phyloP scores from a whole-genome alignment of 2,113 vertebrate genomes.

The Tragelaphus strepsiceros region DNA sequence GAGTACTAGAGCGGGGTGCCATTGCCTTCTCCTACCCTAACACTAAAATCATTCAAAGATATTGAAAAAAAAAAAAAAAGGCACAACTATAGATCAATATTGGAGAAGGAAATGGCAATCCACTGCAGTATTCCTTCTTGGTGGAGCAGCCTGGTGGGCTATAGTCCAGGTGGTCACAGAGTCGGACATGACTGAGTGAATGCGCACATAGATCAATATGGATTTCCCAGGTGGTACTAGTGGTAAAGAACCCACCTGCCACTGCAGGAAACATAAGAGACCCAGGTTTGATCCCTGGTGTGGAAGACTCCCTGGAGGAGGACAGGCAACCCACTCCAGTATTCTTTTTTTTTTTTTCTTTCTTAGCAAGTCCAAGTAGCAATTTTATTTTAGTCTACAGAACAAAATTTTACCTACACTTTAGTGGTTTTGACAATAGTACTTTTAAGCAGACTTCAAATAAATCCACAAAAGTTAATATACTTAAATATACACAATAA shows the following conservation, averaged over 20 bases:
- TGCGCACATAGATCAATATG: background rate
- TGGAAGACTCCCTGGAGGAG: background rate
- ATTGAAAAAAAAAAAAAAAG: background rate
- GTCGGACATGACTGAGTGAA: background rate
- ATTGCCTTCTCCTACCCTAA: background rate
- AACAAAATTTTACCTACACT: conserved; percentile 56
- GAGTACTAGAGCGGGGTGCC: no score
- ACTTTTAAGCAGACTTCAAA: conserved; percentile 69
- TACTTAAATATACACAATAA: conserved; percentile 69
- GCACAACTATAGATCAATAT: background rate
- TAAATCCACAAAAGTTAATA: conserved; percentile 72
- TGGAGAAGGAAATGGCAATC: background rate
- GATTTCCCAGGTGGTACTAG: background rate
- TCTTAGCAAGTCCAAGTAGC: conserved; percentile 44
- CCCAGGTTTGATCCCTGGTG: background rate
- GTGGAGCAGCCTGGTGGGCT: background rate
- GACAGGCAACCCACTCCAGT: background rate
- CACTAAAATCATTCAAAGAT: background rate
- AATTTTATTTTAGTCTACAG: conserved; percentile 73
- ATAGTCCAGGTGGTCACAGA: background rate
- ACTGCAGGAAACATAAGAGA: background rate
- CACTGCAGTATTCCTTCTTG: background rate
- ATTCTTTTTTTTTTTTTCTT: background rate
- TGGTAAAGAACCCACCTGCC: background rate
- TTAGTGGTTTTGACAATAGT: conserved; percentile 80